A percentile compares a stretch with the other conserved stretches of the same genome.
Evolutionary conservation across 2,888 invertebrate species (phyloP).

Genomic region (Heliconius ismenius): DNA sequence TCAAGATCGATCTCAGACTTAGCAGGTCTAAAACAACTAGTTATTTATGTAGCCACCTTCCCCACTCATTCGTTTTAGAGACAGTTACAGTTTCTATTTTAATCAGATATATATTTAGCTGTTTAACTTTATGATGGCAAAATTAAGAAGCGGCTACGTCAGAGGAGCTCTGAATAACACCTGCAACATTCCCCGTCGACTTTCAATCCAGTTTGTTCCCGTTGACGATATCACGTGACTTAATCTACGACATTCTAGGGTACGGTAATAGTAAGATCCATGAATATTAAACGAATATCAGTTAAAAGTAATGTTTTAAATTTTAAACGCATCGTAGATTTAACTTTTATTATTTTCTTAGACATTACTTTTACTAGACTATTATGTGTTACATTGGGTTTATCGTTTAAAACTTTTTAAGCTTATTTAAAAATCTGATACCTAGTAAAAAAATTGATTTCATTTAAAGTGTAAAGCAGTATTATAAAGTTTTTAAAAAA

Average conservation of each 20-base stretch:
- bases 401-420: neutral
- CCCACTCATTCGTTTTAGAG: too few relatives aligned
- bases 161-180: slow-evolving; percentile 58
- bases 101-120: neutral
- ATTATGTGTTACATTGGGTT: neutral
- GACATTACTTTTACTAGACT: neutral
- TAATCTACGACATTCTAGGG: slow-evolving; percentile 36
- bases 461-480: neutral
- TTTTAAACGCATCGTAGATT: neutral
- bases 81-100: neutral
- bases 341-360: neutral
- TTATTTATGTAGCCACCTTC: neutral
- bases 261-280: slow-evolving; percentile 32
- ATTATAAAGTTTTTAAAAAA: neutral
- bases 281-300: neutral
- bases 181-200: slow-evolving; percentile 51
- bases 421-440: neutral
- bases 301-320: neutral
- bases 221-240: slow-evolving; percentile 46
- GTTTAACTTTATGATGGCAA: neutral
- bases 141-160: slow-evolving; percentile 50
- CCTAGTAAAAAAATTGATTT: neutral
- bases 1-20: too few relatives aligned
- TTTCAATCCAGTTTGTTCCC: slow-evolving; percentile 48
- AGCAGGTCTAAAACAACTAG: neutral